phyloP scores from a whole-genome alignment of 1,140 invertebrate genomes.

The Linepithema humile region DNA sequence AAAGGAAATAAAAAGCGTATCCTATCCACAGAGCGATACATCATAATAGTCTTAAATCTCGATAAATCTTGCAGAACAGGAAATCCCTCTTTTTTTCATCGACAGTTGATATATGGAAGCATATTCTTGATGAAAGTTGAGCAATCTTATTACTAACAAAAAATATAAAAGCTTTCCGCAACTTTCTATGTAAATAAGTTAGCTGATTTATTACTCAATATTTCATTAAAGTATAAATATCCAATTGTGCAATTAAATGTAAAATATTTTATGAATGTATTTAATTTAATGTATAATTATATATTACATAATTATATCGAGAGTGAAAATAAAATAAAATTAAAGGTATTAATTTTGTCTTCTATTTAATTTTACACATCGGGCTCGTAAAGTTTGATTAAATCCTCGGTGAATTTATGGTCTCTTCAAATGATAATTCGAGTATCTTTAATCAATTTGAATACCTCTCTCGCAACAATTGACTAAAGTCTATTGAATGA shows the following conservation, averaged over 20 bases:
- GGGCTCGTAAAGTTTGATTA: neutral
- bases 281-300: too few relatives aligned
- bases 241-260: neutral
- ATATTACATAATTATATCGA: too few relatives aligned
- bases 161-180: neutral
- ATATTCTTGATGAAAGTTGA: neutral
- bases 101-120: neutral
- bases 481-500: neutral
- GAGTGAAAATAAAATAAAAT: neutral
- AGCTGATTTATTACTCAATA: neutral
- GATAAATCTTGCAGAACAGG: slow-evolving; percentile 19
- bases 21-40: neutral
- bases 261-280: neutral
- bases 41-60: slow-evolving; percentile 25
- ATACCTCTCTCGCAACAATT: neutral
- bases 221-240: neutral
- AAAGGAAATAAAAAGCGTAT: slow-evolving; percentile 2
- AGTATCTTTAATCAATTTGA: neutral
- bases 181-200: neutral
- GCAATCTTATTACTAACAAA: neutral
- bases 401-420: neutral
- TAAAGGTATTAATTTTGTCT: neutral
- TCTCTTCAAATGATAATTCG: neutral
- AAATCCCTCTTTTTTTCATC: neutral
- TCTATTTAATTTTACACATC: neutral